Conservation (phyloP, 2,797 vertebrate genomes). For the Oryzias dopingdopingensis region DNA sequence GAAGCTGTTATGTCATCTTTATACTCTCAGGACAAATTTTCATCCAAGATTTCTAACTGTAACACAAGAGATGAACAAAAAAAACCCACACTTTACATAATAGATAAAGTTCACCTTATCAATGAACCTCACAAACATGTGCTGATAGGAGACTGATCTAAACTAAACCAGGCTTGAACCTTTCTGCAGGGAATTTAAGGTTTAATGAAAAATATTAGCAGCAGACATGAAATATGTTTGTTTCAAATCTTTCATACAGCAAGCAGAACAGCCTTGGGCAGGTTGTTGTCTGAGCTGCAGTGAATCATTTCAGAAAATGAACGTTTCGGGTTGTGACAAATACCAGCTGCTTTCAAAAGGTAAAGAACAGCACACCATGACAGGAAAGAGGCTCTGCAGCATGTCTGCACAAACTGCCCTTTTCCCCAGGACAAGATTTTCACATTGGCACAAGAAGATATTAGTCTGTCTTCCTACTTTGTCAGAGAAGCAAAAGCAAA, state of each 20-base stretch:
- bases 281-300: slow-evolving; percentile 8
- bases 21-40: too few species aligned
- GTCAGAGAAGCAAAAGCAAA: slow-evolving; percentile 19
- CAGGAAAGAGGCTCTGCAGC: slow-evolving; percentile 5
- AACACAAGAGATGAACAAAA: too few species aligned
- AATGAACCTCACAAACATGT: background rate
- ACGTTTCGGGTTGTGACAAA: slow-evolving; percentile 3
- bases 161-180: slow-evolving; percentile 1
- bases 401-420: slow-evolving; percentile 16
- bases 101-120: background rate
- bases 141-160: slow-evolving; percentile 5
- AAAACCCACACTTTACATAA: background rate
- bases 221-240: background rate
- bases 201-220: background rate
- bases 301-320: slow-evolving; percentile 2
- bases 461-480: slow-evolving; percentile 15
- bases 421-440: slow-evolving; percentile 1
- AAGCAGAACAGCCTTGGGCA: slow-evolving; percentile 6
- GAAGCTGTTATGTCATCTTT: too few species aligned
- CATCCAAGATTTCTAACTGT: too few species aligned
- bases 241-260: slow-evolving; percentile 18
- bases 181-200: background rate
- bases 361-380: background rate
- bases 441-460: slow-evolving; percentile 23
- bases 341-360: slow-evolving; percentile 1